Conservation (phyloP, 2,113 vertebrate genomes). For the Cyphomyrus discorhynchus region DNA sequence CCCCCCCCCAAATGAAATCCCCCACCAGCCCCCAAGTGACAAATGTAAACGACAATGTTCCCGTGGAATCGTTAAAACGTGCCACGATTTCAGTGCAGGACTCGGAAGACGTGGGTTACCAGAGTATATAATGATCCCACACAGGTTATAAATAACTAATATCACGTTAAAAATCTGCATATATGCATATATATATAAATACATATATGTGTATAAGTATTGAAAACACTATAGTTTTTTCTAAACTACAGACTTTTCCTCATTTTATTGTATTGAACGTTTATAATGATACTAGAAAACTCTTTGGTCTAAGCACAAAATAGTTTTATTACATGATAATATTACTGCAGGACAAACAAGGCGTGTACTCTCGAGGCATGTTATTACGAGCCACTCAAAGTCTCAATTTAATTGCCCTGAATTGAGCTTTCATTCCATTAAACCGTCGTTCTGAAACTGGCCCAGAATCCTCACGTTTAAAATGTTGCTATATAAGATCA, state of each 20-base stretch:
- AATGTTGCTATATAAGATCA: not conserved
- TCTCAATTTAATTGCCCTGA: not conserved
- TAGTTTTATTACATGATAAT: not conserved
- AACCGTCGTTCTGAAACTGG: not conserved
- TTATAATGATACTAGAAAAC: not conserved
- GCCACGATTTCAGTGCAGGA: not conserved
- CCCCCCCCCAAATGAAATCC: slow-evolving; percentile 24
- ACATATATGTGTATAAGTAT: not conserved
- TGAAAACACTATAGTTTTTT: not conserved
- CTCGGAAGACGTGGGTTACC: not conserved
- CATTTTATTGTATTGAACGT: not conserved
- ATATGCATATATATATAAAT: not conserved
- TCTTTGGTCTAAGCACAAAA: not conserved
- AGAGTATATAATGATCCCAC: not conserved
- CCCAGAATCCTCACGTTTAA: not conserved
- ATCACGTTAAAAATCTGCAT: not conserved
- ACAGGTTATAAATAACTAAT: not conserved
- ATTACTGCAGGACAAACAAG: not conserved
- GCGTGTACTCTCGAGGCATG: not conserved
- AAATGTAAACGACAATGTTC: slow-evolving; percentile 20
- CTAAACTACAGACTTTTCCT: not conserved
- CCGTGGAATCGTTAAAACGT: not conserved
- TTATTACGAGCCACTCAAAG: not conserved
- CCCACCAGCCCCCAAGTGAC: slow-evolving; percentile 22
- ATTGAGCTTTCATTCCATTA: not conserved